Base-by-base conservation (phyloP, 2,888 invertebrate genomes). In the Pachydiplax longipennis region DNA sequence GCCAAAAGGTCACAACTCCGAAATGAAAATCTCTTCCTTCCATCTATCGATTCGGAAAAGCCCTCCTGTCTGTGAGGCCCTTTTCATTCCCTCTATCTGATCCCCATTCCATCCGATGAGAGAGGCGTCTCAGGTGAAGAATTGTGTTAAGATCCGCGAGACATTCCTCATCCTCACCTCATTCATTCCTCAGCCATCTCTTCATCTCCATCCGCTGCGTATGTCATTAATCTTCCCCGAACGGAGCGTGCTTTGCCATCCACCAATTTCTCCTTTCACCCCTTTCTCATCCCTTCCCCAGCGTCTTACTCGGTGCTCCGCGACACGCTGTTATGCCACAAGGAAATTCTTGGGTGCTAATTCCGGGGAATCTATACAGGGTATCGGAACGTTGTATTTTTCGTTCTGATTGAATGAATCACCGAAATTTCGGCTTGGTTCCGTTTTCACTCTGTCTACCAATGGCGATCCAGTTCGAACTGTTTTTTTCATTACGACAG, bases 121-220 rank as follows among this genome's bases (percentile, higher is more conserved):
- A 48, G 40, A 61, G 18, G 58, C 53, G 53, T 83, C 83, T 83
- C 58, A 83, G 53, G 83, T 83, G 83, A 83, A 83, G 83, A 83
- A 83, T 83, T 48, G 53, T 58, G 83, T 48, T 35, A 25, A 53
- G 48, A 83, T 58, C 83, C 58, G 35, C 18, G 58, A 25, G 83
- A 6, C 44, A 83, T 83, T 58, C 58, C 83, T 83, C 83, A 83
- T 83, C 58, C 83, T 53, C 53, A 83, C n/a, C 58, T 65, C n/a
- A 65, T 65, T 61, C 61, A 18, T 8, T 53, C 82, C 44, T 83
- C 81, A 40, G 37, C 40, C 25, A 83, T 53, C 53, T 53, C 83
- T 53, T 83, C 83, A 48, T 83, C 83, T 83, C 53, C 53, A 44
- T 53, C 53, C 53, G 58, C 58, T 4, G n/a, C 81, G 10, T 18